Evolutionary conservation across 2,113 vertebrate genomes (phyloP), one percentile per base, ranked within the genome.

Genomic region (Nannobrachium achirus): DNA sequence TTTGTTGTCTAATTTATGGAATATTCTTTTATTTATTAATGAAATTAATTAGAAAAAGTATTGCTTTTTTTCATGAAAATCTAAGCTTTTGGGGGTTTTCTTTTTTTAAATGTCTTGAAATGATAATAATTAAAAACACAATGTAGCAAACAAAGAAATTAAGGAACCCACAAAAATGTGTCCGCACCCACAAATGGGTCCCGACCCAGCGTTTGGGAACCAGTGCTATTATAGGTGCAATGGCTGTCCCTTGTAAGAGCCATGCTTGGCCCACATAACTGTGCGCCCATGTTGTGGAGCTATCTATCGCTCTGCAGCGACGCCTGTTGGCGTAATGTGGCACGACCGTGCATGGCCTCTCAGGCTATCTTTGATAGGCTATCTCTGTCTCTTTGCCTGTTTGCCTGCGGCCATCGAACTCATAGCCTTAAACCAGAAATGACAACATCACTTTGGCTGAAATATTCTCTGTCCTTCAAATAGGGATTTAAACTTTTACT

Each of bases 241-340:
- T 33, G 49, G 50, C 44, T 50, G 57, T 52, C 25, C 14, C 25
- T 39, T 16, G n/a, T 13, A 42, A 75, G 68, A 74, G 20, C 42
- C 46, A 44, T 13, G 25, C 15, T 57, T 69, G 71, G 69, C 50
- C 48, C 40, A 25, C 20, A 25, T 39, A 16, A 42, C 50, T 9
- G 7, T 18, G 53, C 6, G 10, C 19, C n/a, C n/a, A 66, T 33
- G 53, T 58, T 64, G 16, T 41, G 19, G 18, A 51, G 51, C 11
- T 20, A 80, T 89, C 67, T 81, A 70, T 55, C 85, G 88, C 84
- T 91, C 79, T 58, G 76, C 85, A 79, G 91, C 89, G 90, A 88
- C 93, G 81, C 89, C 91, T 92, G 91, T 90, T 84, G 91, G 83
- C n/a, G 51, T 0, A 7, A 49, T 6, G 2, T 3, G 60, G 73